These are phyloP conservation scores for Elysia chlorotica DNA, from an alignment of 1,140 invertebrate genomes.

Conservation along the genomic window DNA sequence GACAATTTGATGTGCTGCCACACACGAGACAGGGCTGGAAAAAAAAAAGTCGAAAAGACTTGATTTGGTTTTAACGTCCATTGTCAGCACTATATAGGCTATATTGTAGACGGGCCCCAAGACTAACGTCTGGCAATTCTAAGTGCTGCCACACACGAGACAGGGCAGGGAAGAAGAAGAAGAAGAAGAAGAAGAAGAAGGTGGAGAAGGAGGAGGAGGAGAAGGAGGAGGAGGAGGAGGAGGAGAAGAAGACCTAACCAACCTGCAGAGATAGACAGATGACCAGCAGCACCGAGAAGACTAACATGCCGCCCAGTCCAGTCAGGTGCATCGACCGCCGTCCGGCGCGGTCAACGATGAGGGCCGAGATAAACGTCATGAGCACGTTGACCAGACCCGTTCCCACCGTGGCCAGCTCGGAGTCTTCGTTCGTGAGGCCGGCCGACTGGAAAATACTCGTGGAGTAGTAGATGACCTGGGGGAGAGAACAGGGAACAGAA, in stretches of 20 bases:
- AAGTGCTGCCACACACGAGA: too few species aligned
- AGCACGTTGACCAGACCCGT: slow-evolving; percentile 74
- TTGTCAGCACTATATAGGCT: too few species aligned
- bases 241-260: neutral
- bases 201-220: neutral
- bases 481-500: slow-evolving; percentile 28
- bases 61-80: too few species aligned
- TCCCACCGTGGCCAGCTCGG: slow-evolving; percentile 75
- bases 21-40: too few species aligned
- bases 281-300: slow-evolving; percentile 65
- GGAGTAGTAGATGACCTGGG: slow-evolving; percentile 82
- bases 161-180: too few species aligned
- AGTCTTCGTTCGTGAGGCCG: slow-evolving; percentile 65
- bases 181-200: neutral
- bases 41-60: too few species aligned
- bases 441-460: slow-evolving; percentile 73
- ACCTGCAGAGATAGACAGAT: slow-evolving; percentile 41
- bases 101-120: too few species aligned
- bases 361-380: slow-evolving; percentile 66
- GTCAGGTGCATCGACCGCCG: slow-evolving; percentile 77
- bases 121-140: too few species aligned
- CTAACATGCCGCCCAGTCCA: slow-evolving; percentile 67
- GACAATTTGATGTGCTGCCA: too few species aligned
- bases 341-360: slow-evolving; percentile 68
- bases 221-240: neutral